Conservation (phyloP, 2,113 vertebrate genomes). For the Erythrocebus patas region DNA sequence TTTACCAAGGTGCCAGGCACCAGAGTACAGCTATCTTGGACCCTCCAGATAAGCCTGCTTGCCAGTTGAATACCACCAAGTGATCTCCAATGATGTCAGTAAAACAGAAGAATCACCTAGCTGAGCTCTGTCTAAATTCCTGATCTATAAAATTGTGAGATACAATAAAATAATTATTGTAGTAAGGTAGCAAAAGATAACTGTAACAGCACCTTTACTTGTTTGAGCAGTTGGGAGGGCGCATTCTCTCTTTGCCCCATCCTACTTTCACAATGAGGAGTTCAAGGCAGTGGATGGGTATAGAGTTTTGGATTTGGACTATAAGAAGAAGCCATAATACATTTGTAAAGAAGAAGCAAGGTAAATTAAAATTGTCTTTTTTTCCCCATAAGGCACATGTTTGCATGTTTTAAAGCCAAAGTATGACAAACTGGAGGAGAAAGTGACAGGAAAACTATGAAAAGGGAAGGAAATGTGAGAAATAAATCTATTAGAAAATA, state of each 20-base stretch:
- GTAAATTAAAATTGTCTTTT: neutral
- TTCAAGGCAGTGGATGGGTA: accelerated
- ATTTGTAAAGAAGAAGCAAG: neutral
- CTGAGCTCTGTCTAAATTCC: neutral
- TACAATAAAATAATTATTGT: neutral
- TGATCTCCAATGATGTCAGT: neutral
- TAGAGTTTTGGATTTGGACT: neutral
- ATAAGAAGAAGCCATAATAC: neutral
- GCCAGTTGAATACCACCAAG: too few relatives aligned
- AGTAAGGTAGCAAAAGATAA: neutral
- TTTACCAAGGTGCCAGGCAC: neutral
- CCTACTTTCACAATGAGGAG: neutral
- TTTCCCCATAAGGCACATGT: neutral
- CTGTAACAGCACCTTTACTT: neutral
- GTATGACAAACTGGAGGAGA: neutral
- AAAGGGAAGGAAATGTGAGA: neutral
- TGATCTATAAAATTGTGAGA: neutral
- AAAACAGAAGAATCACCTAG: neutral
- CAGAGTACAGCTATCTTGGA: neutral
- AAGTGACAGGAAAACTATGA: neutral
- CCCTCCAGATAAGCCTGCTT: neutral
- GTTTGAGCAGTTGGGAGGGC: neutral
- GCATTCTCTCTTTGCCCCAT: neutral
- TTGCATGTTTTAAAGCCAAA: neutral
- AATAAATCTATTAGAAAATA: neutral